Conservation (phyloP, 2,113 vertebrate genomes). For the Bos indicus region DNA sequence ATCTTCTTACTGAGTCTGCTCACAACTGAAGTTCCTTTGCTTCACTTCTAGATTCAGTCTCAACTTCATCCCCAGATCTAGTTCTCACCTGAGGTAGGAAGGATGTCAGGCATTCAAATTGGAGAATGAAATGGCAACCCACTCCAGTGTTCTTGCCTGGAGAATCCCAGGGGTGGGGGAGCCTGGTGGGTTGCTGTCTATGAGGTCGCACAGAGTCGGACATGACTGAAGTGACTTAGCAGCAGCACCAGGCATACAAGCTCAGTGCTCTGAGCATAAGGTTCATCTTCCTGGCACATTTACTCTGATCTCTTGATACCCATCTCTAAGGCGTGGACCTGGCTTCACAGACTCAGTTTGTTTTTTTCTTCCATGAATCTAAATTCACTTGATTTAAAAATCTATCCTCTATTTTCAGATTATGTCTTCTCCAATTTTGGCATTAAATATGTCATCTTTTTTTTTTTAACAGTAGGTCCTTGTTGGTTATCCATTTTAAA, state of each 20-base stretch:
- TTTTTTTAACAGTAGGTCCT: not conserved
- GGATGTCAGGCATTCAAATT: not conserved
- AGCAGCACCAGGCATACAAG: too few relatives aligned
- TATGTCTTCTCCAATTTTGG: not conserved
- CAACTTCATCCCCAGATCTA: not conserved
- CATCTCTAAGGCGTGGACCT: not conserved
- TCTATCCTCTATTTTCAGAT: not conserved
- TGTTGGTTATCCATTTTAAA: not conserved
- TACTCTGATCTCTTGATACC: not conserved
- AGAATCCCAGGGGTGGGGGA: too few relatives aligned
- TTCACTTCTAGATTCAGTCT: not conserved
- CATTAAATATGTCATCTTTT: not conserved
- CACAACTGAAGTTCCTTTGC: not conserved
- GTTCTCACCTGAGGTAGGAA: not conserved
- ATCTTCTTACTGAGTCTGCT: not conserved
- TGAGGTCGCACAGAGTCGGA: rapidly evolving
- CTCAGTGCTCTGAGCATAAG: not conserved
- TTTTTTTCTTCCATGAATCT: not conserved
- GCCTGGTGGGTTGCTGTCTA: too few relatives aligned
- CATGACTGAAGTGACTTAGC: too few relatives aligned
- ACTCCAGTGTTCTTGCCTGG: too few relatives aligned
- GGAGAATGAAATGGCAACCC: too few relatives aligned
- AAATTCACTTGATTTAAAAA: not conserved
- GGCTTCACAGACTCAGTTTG: not conserved
- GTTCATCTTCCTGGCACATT: not conserved